Evolutionary conservation across 2,888 invertebrate species (phyloP), one percentile per base, ranked within the genome.

Genomic region (Caenorhabditis wallacei): DNA sequence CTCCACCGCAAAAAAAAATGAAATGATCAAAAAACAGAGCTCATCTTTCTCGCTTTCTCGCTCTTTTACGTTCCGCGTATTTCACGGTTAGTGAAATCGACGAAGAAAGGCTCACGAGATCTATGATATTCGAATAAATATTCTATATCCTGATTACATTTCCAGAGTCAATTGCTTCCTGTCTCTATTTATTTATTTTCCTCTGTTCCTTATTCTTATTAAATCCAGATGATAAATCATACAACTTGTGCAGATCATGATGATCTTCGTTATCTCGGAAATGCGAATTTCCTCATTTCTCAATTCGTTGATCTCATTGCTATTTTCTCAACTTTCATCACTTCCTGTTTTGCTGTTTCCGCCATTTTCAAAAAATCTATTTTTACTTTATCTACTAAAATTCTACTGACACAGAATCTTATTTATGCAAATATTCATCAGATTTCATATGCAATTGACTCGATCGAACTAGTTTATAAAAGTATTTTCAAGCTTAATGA

Each of bases 351-450:
- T 1, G 72, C 72, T 20, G 18, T 43, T 8, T 26, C 16, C 11
- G n/a, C 51, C 22, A 40, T 72, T 7, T 43, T 20, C 8, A 40
- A 43, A 11, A 57, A 63, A 43, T 72, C 72, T 18, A 72, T 72
- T 18, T 72, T 72, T 11, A 63, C 63, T 0, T 37, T 54, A 1
- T 54, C 72, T 43, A 72, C 72, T 2, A 22, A 43, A 43, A 63
- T 72, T 16, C 16, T 72, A 10, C 16, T 72, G 10, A 13, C 54
- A 11, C 63, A 63, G 43, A 72, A 63, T 20, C 26, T 72, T 10
- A n/a, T 63, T 37, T 72, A 72, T 53, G 72, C 54, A 10, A 72
- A 63, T 20, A 40, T 72, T 18, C 72, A 72, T 43, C 72, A 72
- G 20, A 11, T 72, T 2, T 20, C 18, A 0, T 72, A 63, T 30